Conservation (phyloP, 2,888 invertebrate genomes). For the Chirona hameri region DNA sequence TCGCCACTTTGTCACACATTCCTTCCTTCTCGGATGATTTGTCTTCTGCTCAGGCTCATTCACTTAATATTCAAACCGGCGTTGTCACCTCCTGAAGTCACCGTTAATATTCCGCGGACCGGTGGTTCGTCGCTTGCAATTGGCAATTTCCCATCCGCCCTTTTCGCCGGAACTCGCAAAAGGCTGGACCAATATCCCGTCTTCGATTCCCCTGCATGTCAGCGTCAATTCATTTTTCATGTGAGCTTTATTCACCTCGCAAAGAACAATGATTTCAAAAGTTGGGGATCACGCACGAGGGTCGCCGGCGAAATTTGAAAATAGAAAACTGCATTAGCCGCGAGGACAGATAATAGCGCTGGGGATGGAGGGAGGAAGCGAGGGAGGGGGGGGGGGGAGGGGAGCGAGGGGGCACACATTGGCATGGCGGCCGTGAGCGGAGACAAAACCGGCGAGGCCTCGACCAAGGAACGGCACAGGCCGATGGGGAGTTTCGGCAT, state of each 20-base stretch:
- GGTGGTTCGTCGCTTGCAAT: neutral
- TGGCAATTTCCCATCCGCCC: neutral
- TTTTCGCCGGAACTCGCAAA: neutral
- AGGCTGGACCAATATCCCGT: neutral
- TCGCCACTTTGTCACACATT: slow-evolving; percentile 1
- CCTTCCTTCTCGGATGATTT: neutral
- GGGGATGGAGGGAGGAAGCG: neutral
- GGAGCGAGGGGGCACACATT: neutral
- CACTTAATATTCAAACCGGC: neutral
- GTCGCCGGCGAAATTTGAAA: neutral
- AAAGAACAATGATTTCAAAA: slow-evolving; percentile 24
- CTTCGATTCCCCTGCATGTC: slow-evolving; percentile 6
- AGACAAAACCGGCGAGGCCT: neutral
- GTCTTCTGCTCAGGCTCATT: neutral
- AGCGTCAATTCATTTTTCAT: slow-evolving; percentile 22
- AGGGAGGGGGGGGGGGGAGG: too few relatives aligned
- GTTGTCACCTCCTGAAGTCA: neutral
- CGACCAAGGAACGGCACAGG: too few relatives aligned
- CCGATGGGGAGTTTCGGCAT: too few relatives aligned
- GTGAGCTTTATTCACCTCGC: slow-evolving; percentile 25
- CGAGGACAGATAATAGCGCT: neutral
- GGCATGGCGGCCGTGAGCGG: neutral
- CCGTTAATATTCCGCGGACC: neutral
- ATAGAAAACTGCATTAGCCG: slow-evolving; percentile 25
- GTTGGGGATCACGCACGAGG: slow-evolving; percentile 13